These are phyloP conservation scores for Paramormyrops hopkinsi DNA, from an alignment of 2,797 vertebrate species.

Conservation along the genomic window DNA sequence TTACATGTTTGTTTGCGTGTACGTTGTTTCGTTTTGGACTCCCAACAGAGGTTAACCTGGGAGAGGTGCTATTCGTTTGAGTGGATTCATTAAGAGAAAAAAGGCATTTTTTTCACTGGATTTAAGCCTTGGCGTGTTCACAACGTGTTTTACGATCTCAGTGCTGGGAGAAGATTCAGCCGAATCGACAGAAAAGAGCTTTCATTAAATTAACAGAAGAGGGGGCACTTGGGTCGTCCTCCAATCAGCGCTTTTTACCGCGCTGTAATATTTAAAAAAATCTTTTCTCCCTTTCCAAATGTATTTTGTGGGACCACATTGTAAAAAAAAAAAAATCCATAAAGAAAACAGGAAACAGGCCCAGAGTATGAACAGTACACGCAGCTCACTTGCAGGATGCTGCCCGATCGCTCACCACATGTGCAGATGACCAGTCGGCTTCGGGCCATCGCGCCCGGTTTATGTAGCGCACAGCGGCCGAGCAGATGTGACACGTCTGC, in stretches of 20 bases:
- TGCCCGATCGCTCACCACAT: constrained; percentile 22
- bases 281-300: neutral
- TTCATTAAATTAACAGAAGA: constrained; percentile 15
- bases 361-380: neutral
- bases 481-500: constrained; percentile 28
- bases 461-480: constrained; percentile 19
- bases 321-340: neutral
- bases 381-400: constrained; percentile 21
- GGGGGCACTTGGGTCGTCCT: neutral
- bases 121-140: constrained; percentile 12
- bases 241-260: constrained; percentile 10
- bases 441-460: constrained; percentile 19
- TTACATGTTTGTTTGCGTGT: constrained; percentile 10
- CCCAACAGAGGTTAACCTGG: neutral
- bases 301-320: constrained; percentile 14
- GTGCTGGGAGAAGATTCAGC: neutral
- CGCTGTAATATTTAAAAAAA: neutral
- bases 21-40: neutral
- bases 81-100: constrained; percentile 2
- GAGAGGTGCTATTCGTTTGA: neutral
- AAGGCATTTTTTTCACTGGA: neutral
- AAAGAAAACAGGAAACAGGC: neutral
- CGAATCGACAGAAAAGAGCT: constrained; percentile 18
- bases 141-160: neutral
- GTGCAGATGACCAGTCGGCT: constrained; percentile 16